Conservation (phyloP, 2,113 vertebrate genomes). For the Zootoca vivipara region DNA sequence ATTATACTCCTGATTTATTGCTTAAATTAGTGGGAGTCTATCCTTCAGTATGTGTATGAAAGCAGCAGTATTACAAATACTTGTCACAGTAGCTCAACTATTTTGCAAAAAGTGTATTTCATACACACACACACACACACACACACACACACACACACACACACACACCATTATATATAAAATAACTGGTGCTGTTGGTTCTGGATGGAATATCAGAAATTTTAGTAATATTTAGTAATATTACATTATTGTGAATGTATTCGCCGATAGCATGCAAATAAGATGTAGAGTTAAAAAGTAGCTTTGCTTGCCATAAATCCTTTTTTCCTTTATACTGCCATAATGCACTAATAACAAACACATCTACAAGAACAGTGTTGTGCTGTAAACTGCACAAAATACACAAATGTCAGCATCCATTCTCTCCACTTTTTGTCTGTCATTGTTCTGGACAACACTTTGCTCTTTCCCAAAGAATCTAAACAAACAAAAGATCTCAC, state of each 20-base stretch:
- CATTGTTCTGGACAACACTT: background rate
- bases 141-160: too few relatives aligned
- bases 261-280: background rate
- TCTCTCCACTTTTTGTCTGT: constrained; percentile 13
- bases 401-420: constrained; percentile 23
- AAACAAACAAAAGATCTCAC: constrained; percentile 40
- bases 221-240: background rate
- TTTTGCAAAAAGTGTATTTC: background rate
- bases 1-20: background rate
- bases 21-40: background rate
- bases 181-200: background rate
- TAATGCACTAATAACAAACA: background rate
- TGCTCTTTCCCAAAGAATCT: constrained; percentile 36
- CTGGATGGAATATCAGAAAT: background rate
- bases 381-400: background rate
- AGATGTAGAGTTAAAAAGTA: background rate
- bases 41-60: background rate
- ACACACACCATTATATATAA: too few relatives aligned
- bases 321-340: background rate
- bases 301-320: background rate
- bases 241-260: background rate
- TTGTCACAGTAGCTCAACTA: background rate
- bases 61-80: background rate
- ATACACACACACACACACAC: too few relatives aligned
- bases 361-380: background rate